A percentile compares a stretch with the other conserved stretches of the same genome.
These are phyloP conservation scores for Philopedon plagiatum DNA, from an alignment of 2,888 invertebrate species.

Conservation along the genomic window DNA sequence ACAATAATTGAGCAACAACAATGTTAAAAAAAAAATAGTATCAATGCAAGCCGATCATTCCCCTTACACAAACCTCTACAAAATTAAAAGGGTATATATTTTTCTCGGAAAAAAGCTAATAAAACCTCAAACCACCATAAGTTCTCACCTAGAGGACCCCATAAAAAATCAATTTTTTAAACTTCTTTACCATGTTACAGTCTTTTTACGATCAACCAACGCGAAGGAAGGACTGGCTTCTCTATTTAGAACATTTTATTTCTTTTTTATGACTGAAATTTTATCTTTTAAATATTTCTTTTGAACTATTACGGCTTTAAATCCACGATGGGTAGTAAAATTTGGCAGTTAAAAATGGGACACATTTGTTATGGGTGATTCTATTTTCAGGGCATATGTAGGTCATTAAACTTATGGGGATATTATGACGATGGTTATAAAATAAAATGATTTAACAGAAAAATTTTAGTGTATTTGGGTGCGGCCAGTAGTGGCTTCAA, in stretches of 20 bases:
- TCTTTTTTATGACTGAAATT: conserved; percentile 26
- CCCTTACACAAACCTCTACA: too few relatives aligned
- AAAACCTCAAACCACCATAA: neutral
- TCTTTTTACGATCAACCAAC: conserved; percentile 13
- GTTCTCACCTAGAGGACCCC: neutral
- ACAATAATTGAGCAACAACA: too few relatives aligned
- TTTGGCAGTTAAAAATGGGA: conserved; percentile 9
- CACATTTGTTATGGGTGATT: neutral
- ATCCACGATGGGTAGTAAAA: conserved; percentile 11
- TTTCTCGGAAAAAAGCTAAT: neutral
- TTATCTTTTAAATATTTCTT: conserved; percentile 11
- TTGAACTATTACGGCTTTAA: neutral
- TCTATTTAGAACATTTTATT: conserved; percentile 24
- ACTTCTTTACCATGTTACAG: conserved; percentile 12
- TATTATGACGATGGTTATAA: neutral
- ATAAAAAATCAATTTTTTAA: neutral
- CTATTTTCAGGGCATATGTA: neutral
- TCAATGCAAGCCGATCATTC: too few relatives aligned
- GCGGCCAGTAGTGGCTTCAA: too few relatives aligned
- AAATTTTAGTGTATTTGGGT: too few relatives aligned
- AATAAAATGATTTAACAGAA: conserved; percentile 7
- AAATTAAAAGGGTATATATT: too few relatives aligned
- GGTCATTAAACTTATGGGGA: neutral
- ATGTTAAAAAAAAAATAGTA: too few relatives aligned
- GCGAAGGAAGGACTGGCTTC: neutral